Evolutionary conservation across 2,888 invertebrate genomes (phyloP), one percentile per base, ranked within the genome.

Genomic region (Parnassius glacialis): DNA sequence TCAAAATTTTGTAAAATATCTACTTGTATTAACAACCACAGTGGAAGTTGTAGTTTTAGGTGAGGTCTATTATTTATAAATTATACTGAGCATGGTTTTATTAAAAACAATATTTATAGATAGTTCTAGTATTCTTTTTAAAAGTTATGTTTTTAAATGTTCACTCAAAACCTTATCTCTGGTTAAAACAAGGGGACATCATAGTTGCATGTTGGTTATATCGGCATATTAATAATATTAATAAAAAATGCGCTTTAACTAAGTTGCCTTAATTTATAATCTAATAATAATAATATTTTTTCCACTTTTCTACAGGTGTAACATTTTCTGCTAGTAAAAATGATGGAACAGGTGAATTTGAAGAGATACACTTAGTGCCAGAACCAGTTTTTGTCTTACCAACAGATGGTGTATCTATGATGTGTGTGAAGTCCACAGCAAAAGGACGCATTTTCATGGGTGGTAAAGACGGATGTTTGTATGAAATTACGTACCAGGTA

Each of bases 401-500:
- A 1, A 97, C 98, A 13, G 99, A 98, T 87, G 97, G 97, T 70
- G 93, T 96, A 25, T 94, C 95, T 57, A 95, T 98, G 77, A 94
- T 95, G 73, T 95, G 95, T 62, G 95, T 99, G 60, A 94, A 94
- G 64, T 96, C 97, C 20, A 96, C 97, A 3, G 92, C 93, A 12
- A 93, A 93, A 73, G 99, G 99, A 0, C 93, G 99, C 68, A 96
- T 99, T 72, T 99, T 99, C 84, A 94, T 99, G 82, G 98, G 98
- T 20, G 98, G 97, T 25, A 96, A 96, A 79, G 98, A 99, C 92
- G 98, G 98, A 10, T 96, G 95, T 72, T 91, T 99, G 1, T 98
- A 97, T 92, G 99, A 99, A 93, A 95, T 99, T 68, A 94, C 94
- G 69, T 99, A 99, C 89, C 97, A 98, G 93, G 97, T 96, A 67